A percentile compares a stretch with the other conserved stretches of the same genome.
Evolutionary conservation across 2,797 vertebrate species (phyloP).

Genomic region (Crax fasciolata): DNA sequence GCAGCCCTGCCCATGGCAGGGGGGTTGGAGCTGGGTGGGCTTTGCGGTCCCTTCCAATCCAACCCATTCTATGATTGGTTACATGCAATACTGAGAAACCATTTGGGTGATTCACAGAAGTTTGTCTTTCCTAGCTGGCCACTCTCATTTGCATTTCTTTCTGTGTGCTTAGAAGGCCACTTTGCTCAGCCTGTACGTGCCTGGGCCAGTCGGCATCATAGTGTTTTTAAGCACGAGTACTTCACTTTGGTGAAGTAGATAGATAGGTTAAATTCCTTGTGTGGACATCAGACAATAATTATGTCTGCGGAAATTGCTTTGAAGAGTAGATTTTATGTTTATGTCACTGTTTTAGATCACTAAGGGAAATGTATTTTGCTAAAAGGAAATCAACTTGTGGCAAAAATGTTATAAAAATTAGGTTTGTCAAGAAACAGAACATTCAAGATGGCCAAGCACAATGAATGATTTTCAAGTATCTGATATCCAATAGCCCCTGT

Average conservation of each 20-base stretch:
- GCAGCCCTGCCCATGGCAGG: no score
- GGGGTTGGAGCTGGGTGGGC: no score
- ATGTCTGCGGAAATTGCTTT: neutral
- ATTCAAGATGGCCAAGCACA: neutral
- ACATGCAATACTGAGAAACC: neutral
- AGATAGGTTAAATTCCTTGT: neutral
- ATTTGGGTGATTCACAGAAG: neutral
- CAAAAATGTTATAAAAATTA: neutral
- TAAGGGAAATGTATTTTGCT: neutral
- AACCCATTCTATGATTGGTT: no score
- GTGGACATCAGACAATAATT: neutral
- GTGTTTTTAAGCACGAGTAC: neutral
- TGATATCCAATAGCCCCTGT: neutral
- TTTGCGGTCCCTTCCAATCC: no score
- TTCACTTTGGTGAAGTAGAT: neutral
- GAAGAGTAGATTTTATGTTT: neutral
- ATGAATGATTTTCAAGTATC: neutral
- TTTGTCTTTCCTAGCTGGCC: neutral
- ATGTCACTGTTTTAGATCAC: neutral
- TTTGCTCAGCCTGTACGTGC: neutral
- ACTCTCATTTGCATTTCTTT: neutral
- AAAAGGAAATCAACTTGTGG: neutral
- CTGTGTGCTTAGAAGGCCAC: neutral
- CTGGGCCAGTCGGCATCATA: neutral
- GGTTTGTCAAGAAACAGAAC: neutral